These are phyloP conservation scores for Zelleria hepariella DNA, from an alignment of 2,888 invertebrate species.

Conservation along the genomic window DNA sequence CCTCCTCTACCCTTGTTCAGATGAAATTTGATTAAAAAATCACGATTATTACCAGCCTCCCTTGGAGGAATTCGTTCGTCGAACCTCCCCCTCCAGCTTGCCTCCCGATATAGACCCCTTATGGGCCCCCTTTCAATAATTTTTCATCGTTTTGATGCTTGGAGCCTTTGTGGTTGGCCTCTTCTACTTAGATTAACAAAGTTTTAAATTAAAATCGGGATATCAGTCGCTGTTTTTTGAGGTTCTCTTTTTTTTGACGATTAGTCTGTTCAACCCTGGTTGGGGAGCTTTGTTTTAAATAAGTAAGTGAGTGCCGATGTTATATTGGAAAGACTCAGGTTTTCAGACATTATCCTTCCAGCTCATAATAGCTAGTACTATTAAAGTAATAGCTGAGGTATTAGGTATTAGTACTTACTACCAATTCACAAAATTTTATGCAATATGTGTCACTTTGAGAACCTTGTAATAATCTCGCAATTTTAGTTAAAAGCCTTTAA, in stretches of 20 bases:
- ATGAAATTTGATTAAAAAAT: conserved; percentile 74
- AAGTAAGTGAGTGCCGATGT: too few relatives aligned
- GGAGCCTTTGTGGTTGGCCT: conserved; percentile 54
- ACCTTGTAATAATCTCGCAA: too few relatives aligned
- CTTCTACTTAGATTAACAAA: conserved; percentile 69
- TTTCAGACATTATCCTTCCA: too few relatives aligned
- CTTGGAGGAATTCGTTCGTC: conserved; percentile 46
- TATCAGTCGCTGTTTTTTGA: conserved; percentile 38
- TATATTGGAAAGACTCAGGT: too few relatives aligned
- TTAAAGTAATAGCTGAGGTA: too few relatives aligned
- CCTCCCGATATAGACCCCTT: conserved; percentile 34
- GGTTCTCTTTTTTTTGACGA: conserved; percentile 21
- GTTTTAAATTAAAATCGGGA: conserved; percentile 68
- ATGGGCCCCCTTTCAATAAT: conserved; percentile 67
- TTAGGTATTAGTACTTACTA: too few relatives aligned
- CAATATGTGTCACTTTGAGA: too few relatives aligned
- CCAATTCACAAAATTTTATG: too few relatives aligned
- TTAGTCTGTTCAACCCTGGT: not conserved
- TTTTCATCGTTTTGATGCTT: conserved; percentile 68
- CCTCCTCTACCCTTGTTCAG: conserved; percentile 68
- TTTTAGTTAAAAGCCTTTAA: too few relatives aligned
- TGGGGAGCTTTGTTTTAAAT: not conserved
- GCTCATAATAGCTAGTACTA: too few relatives aligned
- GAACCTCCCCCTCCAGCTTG: conserved; percentile 45
- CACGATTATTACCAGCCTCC: conserved; percentile 70